Percentiles rank a stretch among this genome's conserved stretches.
These are phyloP conservation scores for Petrocephalus sullivani DNA, from an alignment of 2,797 vertebrate species.

Conservation along the genomic window DNA sequence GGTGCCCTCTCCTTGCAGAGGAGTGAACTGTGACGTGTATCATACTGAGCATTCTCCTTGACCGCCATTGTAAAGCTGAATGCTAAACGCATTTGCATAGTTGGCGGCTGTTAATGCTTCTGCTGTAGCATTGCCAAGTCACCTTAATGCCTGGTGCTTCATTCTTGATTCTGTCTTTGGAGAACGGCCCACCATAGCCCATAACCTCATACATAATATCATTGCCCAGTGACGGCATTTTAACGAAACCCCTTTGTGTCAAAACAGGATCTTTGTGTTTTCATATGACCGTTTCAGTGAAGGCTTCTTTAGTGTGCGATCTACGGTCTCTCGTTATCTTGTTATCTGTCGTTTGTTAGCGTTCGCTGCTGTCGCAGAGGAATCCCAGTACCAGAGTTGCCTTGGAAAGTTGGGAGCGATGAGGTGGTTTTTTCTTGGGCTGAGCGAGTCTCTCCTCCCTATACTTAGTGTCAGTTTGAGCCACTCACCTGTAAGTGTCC, in stretches of 20 bases:
- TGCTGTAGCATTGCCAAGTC: neutral
- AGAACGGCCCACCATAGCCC: neutral
- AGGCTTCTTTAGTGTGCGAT: neutral
- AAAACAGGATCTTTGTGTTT: neutral
- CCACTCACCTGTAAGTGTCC: slow-evolving; percentile 15
- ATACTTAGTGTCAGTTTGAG: neutral
- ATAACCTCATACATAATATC: neutral
- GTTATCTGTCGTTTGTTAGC: neutral
- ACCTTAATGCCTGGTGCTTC: neutral
- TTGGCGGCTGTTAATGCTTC: neutral
- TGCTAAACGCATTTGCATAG: neutral
- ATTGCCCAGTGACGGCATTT: neutral
- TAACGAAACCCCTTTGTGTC: neutral
- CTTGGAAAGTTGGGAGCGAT: slow-evolving; percentile 11
- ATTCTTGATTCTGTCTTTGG: neutral
- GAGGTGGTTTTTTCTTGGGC: neutral
- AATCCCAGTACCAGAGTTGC: slow-evolving; percentile 6
- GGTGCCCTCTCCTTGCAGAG: neutral
- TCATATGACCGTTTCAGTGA: neutral
- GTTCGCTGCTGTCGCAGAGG: neutral
- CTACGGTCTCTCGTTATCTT: too few species aligned
- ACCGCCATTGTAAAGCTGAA: neutral
- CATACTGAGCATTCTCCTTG: neutral
- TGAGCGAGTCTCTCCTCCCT: neutral
- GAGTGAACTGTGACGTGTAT: neutral